Evolutionary conservation across 2,888 invertebrate genomes (phyloP).

Genomic region (Xestia xanthographa): DNA sequence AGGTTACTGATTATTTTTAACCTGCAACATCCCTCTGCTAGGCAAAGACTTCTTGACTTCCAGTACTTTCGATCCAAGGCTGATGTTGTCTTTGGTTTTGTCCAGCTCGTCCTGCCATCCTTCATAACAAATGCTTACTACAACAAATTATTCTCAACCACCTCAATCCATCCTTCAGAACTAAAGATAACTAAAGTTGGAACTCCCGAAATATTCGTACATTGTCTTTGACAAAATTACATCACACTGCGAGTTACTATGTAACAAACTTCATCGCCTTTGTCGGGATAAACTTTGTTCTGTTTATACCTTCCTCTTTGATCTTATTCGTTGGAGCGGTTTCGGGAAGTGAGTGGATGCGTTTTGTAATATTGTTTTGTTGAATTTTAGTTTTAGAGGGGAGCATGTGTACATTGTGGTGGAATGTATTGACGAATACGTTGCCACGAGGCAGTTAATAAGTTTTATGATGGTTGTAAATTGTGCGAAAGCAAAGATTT

Average conservation of each 20-base stretch:
- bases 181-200: slow-evolving; percentile 24
- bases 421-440: not conserved
- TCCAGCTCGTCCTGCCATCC: not conserved
- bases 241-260: slow-evolving; percentile 33
- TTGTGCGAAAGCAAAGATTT: not conserved
- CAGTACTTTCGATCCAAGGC: not conserved
- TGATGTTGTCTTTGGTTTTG: not conserved
- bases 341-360: slow-evolving; percentile 16
- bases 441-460: not conserved
- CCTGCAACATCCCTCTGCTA: not conserved
- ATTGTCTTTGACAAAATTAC: slow-evolving; percentile 52
- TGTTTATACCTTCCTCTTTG: slow-evolving; percentile 43
- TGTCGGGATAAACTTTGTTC: slow-evolving; percentile 45
- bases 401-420: slow-evolving; percentile 9
- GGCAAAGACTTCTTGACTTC: not conserved
- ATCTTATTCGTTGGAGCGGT: slow-evolving; percentile 45
- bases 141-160: not conserved
- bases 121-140: not conserved
- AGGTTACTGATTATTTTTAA: not conserved
- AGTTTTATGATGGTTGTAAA: not conserved
- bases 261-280: slow-evolving; percentile 35
- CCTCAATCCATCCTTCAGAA: slow-evolving; percentile 13
- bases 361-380: slow-evolving; percentile 40
- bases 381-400: slow-evolving; percentile 8
- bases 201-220: slow-evolving; percentile 46